Base-by-base conservation (phyloP, 2,113 vertebrate genomes). In the Pedionomus torquatus region DNA sequence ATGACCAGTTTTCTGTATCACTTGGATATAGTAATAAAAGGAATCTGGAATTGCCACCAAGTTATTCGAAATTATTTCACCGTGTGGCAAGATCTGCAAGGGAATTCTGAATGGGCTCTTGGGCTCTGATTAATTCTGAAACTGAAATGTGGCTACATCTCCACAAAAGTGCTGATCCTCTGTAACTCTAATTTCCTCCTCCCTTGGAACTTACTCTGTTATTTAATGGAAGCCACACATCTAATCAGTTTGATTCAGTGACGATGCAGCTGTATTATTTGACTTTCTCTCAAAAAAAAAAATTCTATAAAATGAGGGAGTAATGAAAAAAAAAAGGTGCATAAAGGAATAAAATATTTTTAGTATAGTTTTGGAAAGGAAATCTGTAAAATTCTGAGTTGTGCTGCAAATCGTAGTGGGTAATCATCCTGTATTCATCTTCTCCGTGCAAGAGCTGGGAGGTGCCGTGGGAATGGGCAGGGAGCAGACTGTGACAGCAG, bases 151-250 rank as follows among this genome's bases (percentile, higher is more conserved):
- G 2, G 76, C 76, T 68, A 17, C 41, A 24, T 79, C 83, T 63
- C 48, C 82, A 66, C 81, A 44, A 15, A 94, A 95, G 54, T 89
- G 83, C 92, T 94, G 94, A 90, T 92, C 60, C n/a, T 88, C 58
- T 51, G 10, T 61, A 58, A 44, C 75, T 95, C 69, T 74, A 17
- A 72, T 92, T 85, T 95, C 75, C 33, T 93, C 49, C 85, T 92
- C 88, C 68, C 58, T 79, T 80, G 79, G 83, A 96, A 79, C 90
- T 90, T 18, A 6, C 66, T n/a, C 33, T 74, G 46, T 72, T 87
- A 64, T 83, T 90, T 79, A 72, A 41, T 93, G 85, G 87, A 76
- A 63, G 51, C 88, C 79, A 86, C 83, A 77, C 85, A 6, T 44
- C 58, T 79, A 24, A 64, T 89, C 92, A 85, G 39, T 64, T 79